Evolutionary conservation across 2,888 invertebrate species (phyloP).

Genomic region (Allacma fusca): DNA sequence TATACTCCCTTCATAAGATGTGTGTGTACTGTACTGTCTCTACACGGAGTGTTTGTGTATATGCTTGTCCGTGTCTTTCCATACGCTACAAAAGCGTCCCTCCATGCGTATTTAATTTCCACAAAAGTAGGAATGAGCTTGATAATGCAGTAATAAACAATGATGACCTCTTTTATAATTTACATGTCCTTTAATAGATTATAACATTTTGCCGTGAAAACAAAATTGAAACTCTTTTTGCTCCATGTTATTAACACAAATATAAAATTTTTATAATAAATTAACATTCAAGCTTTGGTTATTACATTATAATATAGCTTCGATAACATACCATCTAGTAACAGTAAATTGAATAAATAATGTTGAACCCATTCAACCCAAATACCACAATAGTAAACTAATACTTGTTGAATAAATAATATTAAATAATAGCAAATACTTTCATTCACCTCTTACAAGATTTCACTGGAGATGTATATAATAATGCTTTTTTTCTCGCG

Average conservation of each 20-base stretch:
- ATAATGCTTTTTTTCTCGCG: neutral
- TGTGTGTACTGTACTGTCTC: no score
- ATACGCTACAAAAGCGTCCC: no score
- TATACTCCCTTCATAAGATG: no score
- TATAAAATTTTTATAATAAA: neutral
- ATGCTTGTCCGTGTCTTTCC: no score
- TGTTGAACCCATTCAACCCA: neutral
- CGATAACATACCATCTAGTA: neutral
- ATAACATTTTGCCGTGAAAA: neutral
- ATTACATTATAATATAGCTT: neutral
- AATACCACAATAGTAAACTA: constrained; percentile 5
- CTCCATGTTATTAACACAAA: neutral
- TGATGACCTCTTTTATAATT: no score
- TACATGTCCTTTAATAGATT: no score
- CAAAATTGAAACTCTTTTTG: constrained; percentile 2
- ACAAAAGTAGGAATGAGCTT: no score
- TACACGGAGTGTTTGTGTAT: no score
- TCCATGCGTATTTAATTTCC: no score
- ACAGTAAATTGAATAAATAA: neutral
- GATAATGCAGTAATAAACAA: no score
- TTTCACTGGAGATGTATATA: neutral
- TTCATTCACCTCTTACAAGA: neutral
- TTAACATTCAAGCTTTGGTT: constrained; percentile 16
- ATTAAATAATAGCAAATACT: neutral
- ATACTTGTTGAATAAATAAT: neutral